These are phyloP conservation scores for Drosophila dives DNA, from an alignment of 2,888 invertebrate species.

Conservation along the genomic window DNA sequence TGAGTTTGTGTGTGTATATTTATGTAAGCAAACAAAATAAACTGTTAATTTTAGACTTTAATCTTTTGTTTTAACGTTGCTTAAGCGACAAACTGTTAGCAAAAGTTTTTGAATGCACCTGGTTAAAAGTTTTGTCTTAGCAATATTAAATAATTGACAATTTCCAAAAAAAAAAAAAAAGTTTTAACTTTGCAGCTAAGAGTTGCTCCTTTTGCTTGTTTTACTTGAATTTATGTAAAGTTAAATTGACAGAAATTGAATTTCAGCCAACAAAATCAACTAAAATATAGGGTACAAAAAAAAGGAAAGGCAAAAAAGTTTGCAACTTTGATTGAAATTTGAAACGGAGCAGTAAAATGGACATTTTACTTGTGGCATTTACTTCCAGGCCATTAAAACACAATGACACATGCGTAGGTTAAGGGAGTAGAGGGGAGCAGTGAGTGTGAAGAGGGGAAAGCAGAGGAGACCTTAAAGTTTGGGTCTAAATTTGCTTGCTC, in stretches of 20 bases:
- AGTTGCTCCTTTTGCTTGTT: constrained; percentile 24
- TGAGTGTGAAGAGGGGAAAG: neutral
- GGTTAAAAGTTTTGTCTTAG: constrained; percentile 24
- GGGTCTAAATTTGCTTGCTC: constrained; percentile 39
- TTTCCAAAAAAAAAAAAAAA: constrained; percentile 19
- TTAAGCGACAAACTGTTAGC: neutral
- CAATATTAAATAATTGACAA: constrained; percentile 39
- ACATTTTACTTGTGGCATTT: constrained; percentile 30
- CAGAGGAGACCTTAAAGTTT: constrained; percentile 43
- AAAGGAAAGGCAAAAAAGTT: constrained; percentile 26
- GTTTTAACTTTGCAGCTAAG: constrained; percentile 9
- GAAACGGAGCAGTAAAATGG: constrained; percentile 34
- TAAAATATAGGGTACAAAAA: neutral
- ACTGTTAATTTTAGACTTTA: neutral
- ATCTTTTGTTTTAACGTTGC: neutral
- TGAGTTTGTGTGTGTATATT: neutral
- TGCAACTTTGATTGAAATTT: constrained; percentile 58
- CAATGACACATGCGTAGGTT: constrained; percentile 46
- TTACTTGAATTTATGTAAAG: constrained; percentile 40
- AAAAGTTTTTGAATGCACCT: neutral
- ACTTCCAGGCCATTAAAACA: constrained; percentile 58
- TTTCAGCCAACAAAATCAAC: constrained; percentile 10
- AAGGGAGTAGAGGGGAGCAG: neutral
- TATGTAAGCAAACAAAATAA: neutral
- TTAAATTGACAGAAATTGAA: constrained; percentile 51